Percentiles rank a stretch among this genome's conserved stretches.
Evolutionary conservation across 2,797 vertebrate species (phyloP).

Genomic region (Pelobates cultripes): DNA sequence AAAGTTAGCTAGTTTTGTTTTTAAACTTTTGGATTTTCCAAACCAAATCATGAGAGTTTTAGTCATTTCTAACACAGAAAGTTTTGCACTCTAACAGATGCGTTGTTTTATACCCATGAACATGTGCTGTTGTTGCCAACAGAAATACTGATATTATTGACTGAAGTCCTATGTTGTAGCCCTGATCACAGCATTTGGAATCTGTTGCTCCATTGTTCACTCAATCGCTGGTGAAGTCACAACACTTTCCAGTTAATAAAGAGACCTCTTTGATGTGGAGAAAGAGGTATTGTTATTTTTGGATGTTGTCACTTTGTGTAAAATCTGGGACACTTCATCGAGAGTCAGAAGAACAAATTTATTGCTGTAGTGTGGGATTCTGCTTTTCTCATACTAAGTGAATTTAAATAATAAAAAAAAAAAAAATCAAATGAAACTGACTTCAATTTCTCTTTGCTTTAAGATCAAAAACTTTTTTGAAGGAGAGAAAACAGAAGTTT

Average conservation of each 20-base stretch:
- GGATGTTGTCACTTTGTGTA: constrained; percentile 27
- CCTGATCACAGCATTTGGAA: neutral
- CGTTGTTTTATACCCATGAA: neutral
- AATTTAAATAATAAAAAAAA: constrained; percentile 22
- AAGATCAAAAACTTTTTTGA: constrained; percentile 58
- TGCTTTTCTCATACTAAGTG: constrained; percentile 42
- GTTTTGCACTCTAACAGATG: neutral
- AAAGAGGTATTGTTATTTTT: constrained; percentile 33
- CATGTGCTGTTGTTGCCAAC: neutral
- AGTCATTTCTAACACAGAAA: neutral
- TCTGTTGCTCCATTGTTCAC: neutral
- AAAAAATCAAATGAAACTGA: constrained; percentile 55
- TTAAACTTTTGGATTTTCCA: too few species aligned
- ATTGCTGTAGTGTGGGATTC: constrained; percentile 18
- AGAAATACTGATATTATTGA: neutral
- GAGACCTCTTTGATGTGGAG: constrained; percentile 8
- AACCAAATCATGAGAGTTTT: too few species aligned
- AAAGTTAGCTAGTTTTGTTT: too few species aligned
- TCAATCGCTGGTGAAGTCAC: constrained; percentile 13
- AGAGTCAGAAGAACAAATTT: constrained; percentile 19
- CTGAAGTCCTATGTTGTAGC: neutral
- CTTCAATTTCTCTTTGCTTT: constrained; percentile 59
- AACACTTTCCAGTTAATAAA: constrained; percentile 9
- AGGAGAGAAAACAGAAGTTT: constrained; percentile 63
- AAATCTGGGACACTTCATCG: constrained; percentile 4